Base-by-base conservation (phyloP, 2,888 invertebrate genomes). In the Nineta flava region DNA sequence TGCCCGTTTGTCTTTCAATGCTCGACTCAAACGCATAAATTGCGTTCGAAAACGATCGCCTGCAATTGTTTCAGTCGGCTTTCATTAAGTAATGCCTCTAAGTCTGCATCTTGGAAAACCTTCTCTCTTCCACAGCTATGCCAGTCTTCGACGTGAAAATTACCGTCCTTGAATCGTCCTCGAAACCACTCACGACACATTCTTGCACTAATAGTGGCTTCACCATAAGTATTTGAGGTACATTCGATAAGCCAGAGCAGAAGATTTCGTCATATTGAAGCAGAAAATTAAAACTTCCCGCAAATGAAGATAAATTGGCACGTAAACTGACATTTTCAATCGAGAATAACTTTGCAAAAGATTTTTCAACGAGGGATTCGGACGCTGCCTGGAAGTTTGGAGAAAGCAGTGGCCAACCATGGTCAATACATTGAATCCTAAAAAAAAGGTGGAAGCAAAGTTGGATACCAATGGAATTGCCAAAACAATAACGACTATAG, bases 161-260 rank as follows among this genome's bases (percentile, higher is more conserved):
- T 35, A 46, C 47, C 32, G 43, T 50, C 47, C 49, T 49, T 50
- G 47, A 50, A 50, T 16, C 50, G 34, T n/a, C n/a, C n/a, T 44
- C 49, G 50, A 52, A 47, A 52, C 49, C 35, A 47, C 19, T 47
- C 35, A 50, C 15, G 50, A 49, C 47, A 50, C 46, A 44, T 50
- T 52, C 47, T 52, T 52, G 41, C 47, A 50, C 47, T 50, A 49
- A 50, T 50, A 52, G 50, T 40, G 44, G 43, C 38, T 35, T 47
- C 41, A 34, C 43, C 44, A 50, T 52, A 50, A 46, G 47, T 50
- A 42, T 50, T 50, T 52, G 44, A 50, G 50, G 50, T n/a, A 46
- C 46, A 52, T 52, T 34, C 38, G 13, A 32, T 31, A 17, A 31
- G 15, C 41, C 41, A 7, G 9, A 32, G 10, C 32, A 7, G 32